Base-by-base conservation (phyloP, 2,797 vertebrate species). In the Ctenopoma kingsleyae region DNA sequence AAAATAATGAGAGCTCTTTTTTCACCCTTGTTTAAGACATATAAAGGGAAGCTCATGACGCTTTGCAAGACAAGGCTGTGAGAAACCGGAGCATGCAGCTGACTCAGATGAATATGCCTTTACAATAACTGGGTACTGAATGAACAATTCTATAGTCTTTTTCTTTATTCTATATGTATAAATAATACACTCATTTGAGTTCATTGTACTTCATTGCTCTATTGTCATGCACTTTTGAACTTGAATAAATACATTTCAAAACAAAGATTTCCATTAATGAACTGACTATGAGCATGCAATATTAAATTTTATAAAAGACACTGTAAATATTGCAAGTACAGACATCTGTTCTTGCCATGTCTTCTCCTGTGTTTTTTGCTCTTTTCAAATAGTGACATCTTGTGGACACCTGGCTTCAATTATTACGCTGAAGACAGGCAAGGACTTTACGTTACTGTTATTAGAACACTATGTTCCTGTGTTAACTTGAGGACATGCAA, bases 1-100 rank as follows among this genome's bases (percentile, higher is more conserved):
- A 94, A 94, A 93, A 94, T 95, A 95, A 95, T 94, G 93, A 93
- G 89, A 92, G 90, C 91, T 93, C 94, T 90, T 94, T 94, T 94
- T 93, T 93, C 93, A 89, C 92, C 86, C 93, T 94, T 94, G 93
- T 95, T 95, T 93, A 94, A 94, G 90, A 93, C 92, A 90, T 91
- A 95, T 93, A 95, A 94, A 95, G 92, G 87, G 89, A 91, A 93
- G 89, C 92, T 95, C 93, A 93, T 93, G 91, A 91, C 87, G 87
- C 89, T 84, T 89, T 90, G 78, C 79, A 19, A 92, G 88, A 94
- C 93, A 93, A 92, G 93, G 90, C 89, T 78, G 78, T 66, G 91
- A 94, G 93, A 95, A 95, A 95, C 86, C 70, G 78, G 91, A 94
- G 94, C 90, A 92, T 63, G 86, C 93, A 95, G 93, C 94, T 95